Evolutionary conservation across 2,888 invertebrate species (phyloP).

Genomic region (Parnassius glacialis): DNA sequence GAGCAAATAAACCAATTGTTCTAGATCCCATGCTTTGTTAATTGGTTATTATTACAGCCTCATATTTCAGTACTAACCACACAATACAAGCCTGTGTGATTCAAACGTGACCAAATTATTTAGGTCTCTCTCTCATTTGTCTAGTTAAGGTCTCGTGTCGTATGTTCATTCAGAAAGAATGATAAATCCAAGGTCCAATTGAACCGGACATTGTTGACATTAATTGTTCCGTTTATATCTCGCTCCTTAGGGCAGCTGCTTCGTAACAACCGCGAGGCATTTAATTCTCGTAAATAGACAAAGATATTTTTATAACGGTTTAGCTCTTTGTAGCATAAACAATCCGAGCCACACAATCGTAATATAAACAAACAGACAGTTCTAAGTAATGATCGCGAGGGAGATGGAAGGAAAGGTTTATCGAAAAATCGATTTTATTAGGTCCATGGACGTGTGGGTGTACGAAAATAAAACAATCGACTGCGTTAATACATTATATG

Average conservation of each 20-base stretch:
- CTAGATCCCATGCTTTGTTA: constrained; percentile 61
- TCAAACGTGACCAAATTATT: constrained; percentile 46
- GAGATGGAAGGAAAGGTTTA: constrained; percentile 29
- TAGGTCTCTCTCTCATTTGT: constrained; percentile 41
- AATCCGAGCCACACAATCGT: constrained; percentile 61
- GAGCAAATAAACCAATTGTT: constrained; percentile 53
- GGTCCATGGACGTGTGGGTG: constrained; percentile 5
- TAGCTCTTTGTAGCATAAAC: constrained; percentile 69
- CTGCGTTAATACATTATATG: neutral
- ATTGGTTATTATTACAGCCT: constrained; percentile 75
- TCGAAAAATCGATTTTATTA: constrained; percentile 30
- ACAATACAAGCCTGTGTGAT: constrained; percentile 51
- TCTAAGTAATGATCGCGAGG: constrained; percentile 46
- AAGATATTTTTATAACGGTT: constrained; percentile 78
- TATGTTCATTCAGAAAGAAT: constrained; percentile 33
- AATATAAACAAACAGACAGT: constrained; percentile 66
- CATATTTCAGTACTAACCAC: constrained; percentile 63
- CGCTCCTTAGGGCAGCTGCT: constrained; percentile 75
- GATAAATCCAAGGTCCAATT: constrained; percentile 48
- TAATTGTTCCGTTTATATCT: constrained; percentile 77
- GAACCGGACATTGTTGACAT: constrained; percentile 52
- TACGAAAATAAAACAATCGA: constrained; percentile 10
- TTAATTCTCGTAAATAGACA: constrained; percentile 78
- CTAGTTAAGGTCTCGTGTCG: constrained; percentile 32
- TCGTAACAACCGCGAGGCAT: constrained; percentile 70